Conservation (phyloP, 2,797 vertebrate genomes). For the Bucorvus abyssinicus region DNA sequence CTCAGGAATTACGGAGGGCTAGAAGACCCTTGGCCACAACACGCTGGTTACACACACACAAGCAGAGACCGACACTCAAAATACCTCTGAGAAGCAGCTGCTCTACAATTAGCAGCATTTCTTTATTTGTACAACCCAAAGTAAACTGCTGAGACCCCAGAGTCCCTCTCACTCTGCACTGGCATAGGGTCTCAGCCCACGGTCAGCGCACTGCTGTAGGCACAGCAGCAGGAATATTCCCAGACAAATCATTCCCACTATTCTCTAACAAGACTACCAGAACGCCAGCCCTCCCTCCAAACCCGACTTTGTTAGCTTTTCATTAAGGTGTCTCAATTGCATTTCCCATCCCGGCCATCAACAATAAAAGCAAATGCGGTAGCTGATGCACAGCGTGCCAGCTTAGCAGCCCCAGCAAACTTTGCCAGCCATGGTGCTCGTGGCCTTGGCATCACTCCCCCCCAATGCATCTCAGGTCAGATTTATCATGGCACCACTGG, state of each 20-base stretch:
- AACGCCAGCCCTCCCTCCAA: background rate
- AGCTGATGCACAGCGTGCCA: background rate
- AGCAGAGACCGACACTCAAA: background rate
- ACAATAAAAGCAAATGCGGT: background rate
- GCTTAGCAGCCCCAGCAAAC: background rate
- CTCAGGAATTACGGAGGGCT: background rate
- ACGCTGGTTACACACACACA: background rate
- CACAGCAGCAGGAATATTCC: background rate
- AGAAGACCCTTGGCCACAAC: background rate
- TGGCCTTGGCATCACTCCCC: background rate
- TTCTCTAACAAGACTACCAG: background rate
- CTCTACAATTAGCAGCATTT: background rate
- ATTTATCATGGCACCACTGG: accelerated
- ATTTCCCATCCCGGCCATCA: slow-evolving; percentile 6
- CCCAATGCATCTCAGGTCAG: accelerated
- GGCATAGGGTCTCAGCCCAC: background rate
- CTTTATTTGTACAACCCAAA: background rate
- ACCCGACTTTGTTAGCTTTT: slow-evolving; percentile 14
- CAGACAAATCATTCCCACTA: background rate
- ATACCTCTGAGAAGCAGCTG: background rate
- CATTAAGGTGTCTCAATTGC: slow-evolving; percentile 45
- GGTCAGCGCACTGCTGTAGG: background rate
- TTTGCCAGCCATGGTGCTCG: accelerated
- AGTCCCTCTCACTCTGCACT: background rate
- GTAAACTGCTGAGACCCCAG: background rate